Percentiles rank a stretch among this genome's conserved stretches.
Conservation (phyloP, 2,113 vertebrate genomes). For the Nettapus auritus region DNA sequence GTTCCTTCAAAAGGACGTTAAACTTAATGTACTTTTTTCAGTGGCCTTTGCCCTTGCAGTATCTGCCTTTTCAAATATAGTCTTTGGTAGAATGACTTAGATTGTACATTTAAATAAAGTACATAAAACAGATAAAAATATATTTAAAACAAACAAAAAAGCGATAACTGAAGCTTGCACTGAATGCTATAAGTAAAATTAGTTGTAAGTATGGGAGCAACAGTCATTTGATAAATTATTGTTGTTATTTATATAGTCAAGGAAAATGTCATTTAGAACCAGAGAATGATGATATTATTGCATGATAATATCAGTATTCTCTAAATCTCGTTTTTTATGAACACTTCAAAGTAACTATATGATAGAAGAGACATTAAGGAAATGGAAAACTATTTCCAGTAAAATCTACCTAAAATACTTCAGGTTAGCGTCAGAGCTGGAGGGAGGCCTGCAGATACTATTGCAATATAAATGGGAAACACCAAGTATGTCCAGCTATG, state of each 20-base stretch:
- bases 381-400: constrained; percentile 16
- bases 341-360: background rate
- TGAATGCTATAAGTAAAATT: background rate
- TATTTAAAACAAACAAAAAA: background rate
- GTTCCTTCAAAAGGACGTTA: constrained; percentile 63
- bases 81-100: background rate
- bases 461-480: background rate
- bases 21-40: constrained; percentile 8
- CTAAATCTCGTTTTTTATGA: constrained; percentile 15
- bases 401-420: background rate
- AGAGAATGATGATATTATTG: background rate
- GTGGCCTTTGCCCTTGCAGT: constrained; percentile 11
- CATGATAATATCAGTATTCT: background rate
- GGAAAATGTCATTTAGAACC: background rate
- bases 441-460: background rate
- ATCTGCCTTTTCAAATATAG: background rate
- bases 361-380: constrained; percentile 8
- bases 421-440: background rate
- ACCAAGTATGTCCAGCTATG: accelerated
- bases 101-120: background rate
- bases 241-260: background rate
- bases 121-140: background rate
- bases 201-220: background rate
- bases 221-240: background rate
- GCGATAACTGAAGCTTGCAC: background rate